phyloP scores from a whole-genome alignment of 2,888 invertebrate species.

The Zygaena filipendulae region DNA sequence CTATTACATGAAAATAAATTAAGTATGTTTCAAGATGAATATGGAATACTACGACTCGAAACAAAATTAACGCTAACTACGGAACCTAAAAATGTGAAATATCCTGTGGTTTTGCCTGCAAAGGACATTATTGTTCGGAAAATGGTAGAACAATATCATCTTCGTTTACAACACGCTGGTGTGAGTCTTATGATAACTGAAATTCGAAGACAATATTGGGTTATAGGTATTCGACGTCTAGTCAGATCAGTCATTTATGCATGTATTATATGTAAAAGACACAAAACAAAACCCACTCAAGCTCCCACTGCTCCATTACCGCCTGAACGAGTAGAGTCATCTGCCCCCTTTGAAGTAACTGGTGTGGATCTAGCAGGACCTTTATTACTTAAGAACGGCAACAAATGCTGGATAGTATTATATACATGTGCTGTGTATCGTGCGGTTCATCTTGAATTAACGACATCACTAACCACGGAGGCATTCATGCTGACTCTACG shows the following conservation, averaged over 20 bases:
- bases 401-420: constrained; percentile 8
- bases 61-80: not conserved
- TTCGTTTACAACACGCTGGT: constrained; percentile 1
- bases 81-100: not conserved
- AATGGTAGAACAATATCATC: constrained; percentile 1
- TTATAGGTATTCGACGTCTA: constrained; percentile 3
- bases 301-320: constrained; percentile 5
- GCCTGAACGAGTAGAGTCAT: not conserved
- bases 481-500: no score
- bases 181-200: not conserved
- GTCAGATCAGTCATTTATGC: constrained; percentile 1
- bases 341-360: constrained; percentile 5
- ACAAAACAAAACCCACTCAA: not conserved
- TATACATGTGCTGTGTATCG: constrained; percentile 10
- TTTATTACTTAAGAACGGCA: not conserved
- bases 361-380: constrained; percentile 10
- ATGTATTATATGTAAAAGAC: constrained; percentile 6
- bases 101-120: not conserved
- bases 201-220: constrained; percentile 5
- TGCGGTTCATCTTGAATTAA: constrained; percentile 8
- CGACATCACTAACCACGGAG: no score
- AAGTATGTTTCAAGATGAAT: no score
- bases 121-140: not conserved
- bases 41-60: no score
- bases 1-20: no score